Evolutionary conservation across 2,888 invertebrate species (phyloP), one percentile per base, ranked within the genome.

Genomic region (Thymelicus lineola): DNA sequence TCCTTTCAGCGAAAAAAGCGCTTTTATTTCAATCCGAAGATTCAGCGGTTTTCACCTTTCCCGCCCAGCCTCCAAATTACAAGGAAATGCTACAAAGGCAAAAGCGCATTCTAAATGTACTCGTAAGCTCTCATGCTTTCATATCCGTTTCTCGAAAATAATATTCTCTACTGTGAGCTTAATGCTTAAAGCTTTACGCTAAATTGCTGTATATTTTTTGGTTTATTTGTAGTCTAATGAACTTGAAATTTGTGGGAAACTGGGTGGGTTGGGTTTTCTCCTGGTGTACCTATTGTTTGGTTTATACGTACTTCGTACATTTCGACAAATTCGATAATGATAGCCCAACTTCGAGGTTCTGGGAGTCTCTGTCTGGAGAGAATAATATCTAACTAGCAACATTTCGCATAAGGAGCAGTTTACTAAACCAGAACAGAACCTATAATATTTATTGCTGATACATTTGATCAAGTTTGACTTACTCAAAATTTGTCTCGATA

Each of bases 21-120:
- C 38, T 38, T 48, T 63, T 53, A 50, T 58, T 38, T 36, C 36
- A 58, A 20, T 38, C 38, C 57, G 48, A 63, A 69, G 69, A 63
- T 58, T 69, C 63, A 69, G 69, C 57, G 60, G 48, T 63, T 68
- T 63, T 53, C 10, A 64, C 50, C 42, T 64, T 64, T 64, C 48
- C 57, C 46, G 46, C 35, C 35, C 68, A 62, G 57, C 63, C 46
- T 57, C 68, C 57, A 68, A 68, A 68, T 68, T 68, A 68, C 46
- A 61, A 48, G 60, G 59, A 61, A 68, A 68, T 57, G 62, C 46
- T 68, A 68, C 68, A 68, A 68, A 68, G 68, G 68, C 60, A 68
- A 62, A 68, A 68, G 57, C 61, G 68, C 68, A 68, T 68, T 67
- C 68, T 57, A 57, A 68, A 68, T 68, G 57, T n/a, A n/a, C n/a